Evolutionary conservation across 2,888 invertebrate species (phyloP).

Genomic region (Plebejus argus): DNA sequence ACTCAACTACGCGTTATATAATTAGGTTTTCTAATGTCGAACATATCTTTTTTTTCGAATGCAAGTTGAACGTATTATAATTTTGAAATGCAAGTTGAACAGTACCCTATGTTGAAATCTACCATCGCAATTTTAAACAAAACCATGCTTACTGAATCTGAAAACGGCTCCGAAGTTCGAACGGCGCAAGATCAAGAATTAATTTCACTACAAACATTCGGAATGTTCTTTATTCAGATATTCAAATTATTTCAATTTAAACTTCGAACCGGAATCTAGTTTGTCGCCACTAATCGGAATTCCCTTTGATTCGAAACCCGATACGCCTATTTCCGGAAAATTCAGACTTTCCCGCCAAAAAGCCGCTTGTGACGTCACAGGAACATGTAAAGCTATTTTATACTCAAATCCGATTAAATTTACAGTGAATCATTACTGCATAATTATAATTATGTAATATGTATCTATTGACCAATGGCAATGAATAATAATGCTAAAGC

Average conservation of each 20-base stretch:
- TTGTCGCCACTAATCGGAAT: slow-evolving; percentile 16
- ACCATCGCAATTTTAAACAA: not conserved
- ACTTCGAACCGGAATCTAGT: slow-evolving; percentile 15
- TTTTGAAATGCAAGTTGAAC: too few species aligned
- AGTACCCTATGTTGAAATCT: not conserved
- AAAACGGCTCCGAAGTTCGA: not conserved
- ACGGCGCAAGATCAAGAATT: not conserved
- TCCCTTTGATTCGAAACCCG: slow-evolving; percentile 22
- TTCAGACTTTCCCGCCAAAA: not conserved
- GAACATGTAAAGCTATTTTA: not conserved
- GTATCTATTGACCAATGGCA: not conserved
- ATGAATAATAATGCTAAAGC: not conserved
- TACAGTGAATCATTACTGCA: not conserved
- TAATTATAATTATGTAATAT: too few species aligned
- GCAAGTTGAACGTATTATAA: too few species aligned
- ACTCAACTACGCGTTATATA: too few species aligned
- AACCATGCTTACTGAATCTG: not conserved
- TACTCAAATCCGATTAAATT: not conserved
- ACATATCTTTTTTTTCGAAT: too few species aligned
- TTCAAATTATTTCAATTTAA: slow-evolving; percentile 25
- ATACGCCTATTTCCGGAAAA: slow-evolving; percentile 8
- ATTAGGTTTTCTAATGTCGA: too few species aligned
- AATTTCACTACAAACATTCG: slow-evolving; percentile 19
- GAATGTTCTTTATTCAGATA: slow-evolving; percentile 5
- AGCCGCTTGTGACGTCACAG: not conserved